Conservation (phyloP, 2,797 vertebrate species). For the Cuculus canorus region DNA sequence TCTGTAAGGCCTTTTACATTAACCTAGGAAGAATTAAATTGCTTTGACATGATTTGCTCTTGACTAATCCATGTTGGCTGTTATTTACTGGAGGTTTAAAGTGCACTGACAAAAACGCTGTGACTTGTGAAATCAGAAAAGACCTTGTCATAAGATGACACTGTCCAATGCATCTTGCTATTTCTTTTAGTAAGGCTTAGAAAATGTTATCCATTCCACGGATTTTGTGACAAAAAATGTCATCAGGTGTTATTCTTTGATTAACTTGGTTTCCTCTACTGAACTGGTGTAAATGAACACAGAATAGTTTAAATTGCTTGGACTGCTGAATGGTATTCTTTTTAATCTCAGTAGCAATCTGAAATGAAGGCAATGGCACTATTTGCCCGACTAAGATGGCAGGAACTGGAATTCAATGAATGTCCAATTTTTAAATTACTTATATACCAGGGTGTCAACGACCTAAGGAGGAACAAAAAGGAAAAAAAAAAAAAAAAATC, state of each 20-base stretch:
- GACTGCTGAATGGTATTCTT: not conserved
- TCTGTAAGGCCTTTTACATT: not conserved
- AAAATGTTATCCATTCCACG: not conserved
- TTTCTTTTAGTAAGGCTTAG: not conserved
- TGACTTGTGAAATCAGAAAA: not conserved
- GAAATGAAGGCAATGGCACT: not conserved
- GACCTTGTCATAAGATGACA: not conserved
- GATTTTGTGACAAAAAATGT: not conserved
- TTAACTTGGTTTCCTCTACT: not conserved
- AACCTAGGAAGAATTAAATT: not conserved
- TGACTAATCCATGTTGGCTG: not conserved
- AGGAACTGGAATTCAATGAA: not conserved
- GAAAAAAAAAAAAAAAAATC: not conserved
- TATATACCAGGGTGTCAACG: not conserved
- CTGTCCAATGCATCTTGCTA: not conserved
- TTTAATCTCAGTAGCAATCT: not conserved
- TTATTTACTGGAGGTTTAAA: not conserved
- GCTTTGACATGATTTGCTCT: not conserved
- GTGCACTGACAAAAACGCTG: not conserved
- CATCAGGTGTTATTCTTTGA: not conserved
- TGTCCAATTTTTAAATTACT: not conserved
- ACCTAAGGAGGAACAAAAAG: not conserved
- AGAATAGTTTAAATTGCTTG: not conserved
- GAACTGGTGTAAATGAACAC: not conserved
- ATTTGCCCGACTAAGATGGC: not conserved